Conservation (phyloP, 2,113 vertebrate species). For the Lamprologus tigripictilis region DNA sequence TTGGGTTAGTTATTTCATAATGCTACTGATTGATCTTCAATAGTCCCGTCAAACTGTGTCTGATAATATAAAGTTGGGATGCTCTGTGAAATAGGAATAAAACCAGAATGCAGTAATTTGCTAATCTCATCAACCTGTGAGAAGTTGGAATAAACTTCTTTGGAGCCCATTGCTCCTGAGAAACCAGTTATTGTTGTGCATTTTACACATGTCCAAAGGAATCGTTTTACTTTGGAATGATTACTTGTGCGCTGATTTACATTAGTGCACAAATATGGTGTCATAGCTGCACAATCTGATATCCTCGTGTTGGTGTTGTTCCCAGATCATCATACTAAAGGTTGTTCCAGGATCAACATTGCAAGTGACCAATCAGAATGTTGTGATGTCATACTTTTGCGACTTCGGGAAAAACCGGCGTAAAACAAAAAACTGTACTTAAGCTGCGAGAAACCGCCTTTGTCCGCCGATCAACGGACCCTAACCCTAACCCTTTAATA, state of each 20-base stretch:
- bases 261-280: not conserved
- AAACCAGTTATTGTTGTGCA: not conserved
- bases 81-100: not conserved
- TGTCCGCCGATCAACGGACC: too few relatives aligned
- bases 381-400: too few relatives aligned
- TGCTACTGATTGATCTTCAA: not conserved
- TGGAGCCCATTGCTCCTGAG: not conserved
- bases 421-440: too few relatives aligned
- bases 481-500: too few relatives aligned
- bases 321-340: too few relatives aligned
- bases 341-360: too few relatives aligned
- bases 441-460: too few relatives aligned
- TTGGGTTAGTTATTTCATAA: not conserved
- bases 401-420: too few relatives aligned
- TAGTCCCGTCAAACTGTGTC: not conserved
- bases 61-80: not conserved
- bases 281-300: not conserved
- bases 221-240: accelerated
- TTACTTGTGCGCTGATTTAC: not conserved
- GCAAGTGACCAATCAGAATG: too few relatives aligned
- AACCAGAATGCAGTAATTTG: not conserved
- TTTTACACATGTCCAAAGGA: not conserved
- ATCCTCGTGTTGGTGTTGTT: too few relatives aligned
- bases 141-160: not conserved
- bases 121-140: not conserved